Percentiles rank a stretch among this genome's conserved stretches.
phyloP scores from a whole-genome alignment of 2,888 invertebrate genomes.

The Heliconius erato region DNA sequence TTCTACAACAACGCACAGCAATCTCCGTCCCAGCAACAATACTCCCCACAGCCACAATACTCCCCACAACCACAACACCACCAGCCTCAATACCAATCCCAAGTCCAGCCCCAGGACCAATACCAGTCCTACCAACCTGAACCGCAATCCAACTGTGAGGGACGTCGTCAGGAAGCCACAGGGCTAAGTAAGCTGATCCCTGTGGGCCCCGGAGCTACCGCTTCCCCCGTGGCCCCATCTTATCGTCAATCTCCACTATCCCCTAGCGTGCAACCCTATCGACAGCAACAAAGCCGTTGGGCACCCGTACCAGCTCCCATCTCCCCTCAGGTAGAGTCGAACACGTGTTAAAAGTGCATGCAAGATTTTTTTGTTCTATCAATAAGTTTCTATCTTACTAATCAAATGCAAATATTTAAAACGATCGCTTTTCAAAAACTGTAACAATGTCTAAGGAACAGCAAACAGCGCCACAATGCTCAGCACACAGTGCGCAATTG shows the following conservation, averaged over 20 bases:
- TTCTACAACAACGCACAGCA: constrained; percentile 82
- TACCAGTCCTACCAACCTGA: constrained; percentile 54
- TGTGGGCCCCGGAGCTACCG: constrained; percentile 73
- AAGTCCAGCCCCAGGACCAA: constrained; percentile 53
- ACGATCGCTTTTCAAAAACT: background rate
- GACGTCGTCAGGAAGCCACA: constrained; percentile 73
- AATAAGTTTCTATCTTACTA: background rate
- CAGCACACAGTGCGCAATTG: constrained; percentile 19
- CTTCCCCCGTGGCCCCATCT: constrained; percentile 62
- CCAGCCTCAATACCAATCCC: constrained; percentile 48
- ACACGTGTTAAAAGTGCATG: constrained; percentile 30
- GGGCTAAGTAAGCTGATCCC: constrained; percentile 83
- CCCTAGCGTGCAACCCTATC: constrained; percentile 75
- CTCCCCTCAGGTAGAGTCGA: constrained; percentile 78
- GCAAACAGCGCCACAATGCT: constrained; percentile 1
- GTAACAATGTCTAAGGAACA: background rate
- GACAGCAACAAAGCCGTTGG: constrained; percentile 79
- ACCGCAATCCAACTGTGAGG: constrained; percentile 71
- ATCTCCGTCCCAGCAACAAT: constrained; percentile 64
- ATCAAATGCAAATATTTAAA: constrained; percentile 3
- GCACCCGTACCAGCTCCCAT: constrained; percentile 81
- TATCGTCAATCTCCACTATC: constrained; percentile 73
- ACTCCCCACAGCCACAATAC: constrained; percentile 54
- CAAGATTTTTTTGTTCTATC: constrained; percentile 2
- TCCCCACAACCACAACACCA: constrained; percentile 50